Evolutionary conservation across 2,888 invertebrate genomes (phyloP).

Genomic region (Limnephilus marmoratus): DNA sequence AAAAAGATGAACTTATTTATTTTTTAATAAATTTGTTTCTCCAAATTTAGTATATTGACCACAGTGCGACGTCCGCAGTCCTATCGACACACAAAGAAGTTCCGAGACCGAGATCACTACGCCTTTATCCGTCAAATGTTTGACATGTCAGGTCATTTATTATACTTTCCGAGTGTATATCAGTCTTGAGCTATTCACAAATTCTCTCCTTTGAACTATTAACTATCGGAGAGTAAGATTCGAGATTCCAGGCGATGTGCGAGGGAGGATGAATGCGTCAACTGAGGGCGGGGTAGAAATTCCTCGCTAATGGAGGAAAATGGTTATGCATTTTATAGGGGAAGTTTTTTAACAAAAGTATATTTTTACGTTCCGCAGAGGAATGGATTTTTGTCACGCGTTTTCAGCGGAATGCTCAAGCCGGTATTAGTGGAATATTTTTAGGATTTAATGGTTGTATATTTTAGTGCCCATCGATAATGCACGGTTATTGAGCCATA

Average conservation of each 20-base stretch:
- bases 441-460: not conserved
- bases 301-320: slow-evolving; percentile 41
- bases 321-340: slow-evolving; percentile 35
- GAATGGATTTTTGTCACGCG: slow-evolving; percentile 46
- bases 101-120: slow-evolving; percentile 49
- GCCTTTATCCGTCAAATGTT: slow-evolving; percentile 64
- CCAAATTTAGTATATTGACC: not conserved
- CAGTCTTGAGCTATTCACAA: slow-evolving; percentile 48
- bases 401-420: slow-evolving; percentile 8
- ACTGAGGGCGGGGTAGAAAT: slow-evolving; percentile 25
- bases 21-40: not conserved
- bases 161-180: slow-evolving; percentile 58
- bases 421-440: not conserved
- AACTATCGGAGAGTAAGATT: slow-evolving; percentile 18
- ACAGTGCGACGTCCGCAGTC: not conserved
- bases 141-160: slow-evolving; percentile 63
- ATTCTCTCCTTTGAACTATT: slow-evolving; percentile 44
- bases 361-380: not conserved
- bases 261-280: slow-evolving; percentile 45
- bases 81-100: slow-evolving; percentile 20
- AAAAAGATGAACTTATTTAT: too few species aligned
- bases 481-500: not conserved
- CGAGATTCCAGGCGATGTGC: slow-evolving; percentile 28
- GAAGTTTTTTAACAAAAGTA: slow-evolving; percentile 10
- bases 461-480: not conserved